These are phyloP conservation scores for Cephalotes varians DNA, from an alignment of 2,888 invertebrate genomes.

Conservation along the genomic window DNA sequence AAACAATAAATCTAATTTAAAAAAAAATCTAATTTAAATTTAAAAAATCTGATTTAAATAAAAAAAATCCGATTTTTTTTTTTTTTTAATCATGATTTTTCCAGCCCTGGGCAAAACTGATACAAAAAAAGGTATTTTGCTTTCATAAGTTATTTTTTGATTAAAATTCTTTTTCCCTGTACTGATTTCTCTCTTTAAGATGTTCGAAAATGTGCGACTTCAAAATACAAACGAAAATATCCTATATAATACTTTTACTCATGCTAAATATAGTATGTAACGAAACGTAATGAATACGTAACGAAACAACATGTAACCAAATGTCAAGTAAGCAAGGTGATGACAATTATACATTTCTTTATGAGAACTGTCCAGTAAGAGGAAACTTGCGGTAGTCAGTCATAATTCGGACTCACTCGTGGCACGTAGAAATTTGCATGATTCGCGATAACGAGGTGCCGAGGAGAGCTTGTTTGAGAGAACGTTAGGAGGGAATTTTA, in stretches of 20 bases:
- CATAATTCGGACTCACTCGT: slow-evolving; percentile 7
- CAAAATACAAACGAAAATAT: not conserved
- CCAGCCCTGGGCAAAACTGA: no score
- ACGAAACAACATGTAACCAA: not conserved
- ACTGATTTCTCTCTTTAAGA: not conserved
- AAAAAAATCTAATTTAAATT: no score
- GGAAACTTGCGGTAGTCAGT: not conserved
- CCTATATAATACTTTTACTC: not conserved
- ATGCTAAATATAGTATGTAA: no score
- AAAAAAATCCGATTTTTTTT: no score
- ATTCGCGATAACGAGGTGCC: slow-evolving; percentile 62
- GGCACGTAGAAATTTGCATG: slow-evolving; percentile 66
- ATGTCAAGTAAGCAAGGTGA: not conserved
- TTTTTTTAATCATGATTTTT: no score
- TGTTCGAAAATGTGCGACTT: not conserved
- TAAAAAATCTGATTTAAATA: no score
- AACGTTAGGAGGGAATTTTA: slow-evolving; percentile 44
- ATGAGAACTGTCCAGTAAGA: not conserved
- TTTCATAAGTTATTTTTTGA: not conserved
- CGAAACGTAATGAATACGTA: not conserved
- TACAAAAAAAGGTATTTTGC: not conserved
- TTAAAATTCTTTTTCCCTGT: not conserved
- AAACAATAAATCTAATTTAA: no score
- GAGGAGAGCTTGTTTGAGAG: slow-evolving; percentile 52
- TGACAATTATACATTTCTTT: not conserved